Conservation (phyloP, 2,888 invertebrate genomes). For the Drosophila antonietae region DNA sequence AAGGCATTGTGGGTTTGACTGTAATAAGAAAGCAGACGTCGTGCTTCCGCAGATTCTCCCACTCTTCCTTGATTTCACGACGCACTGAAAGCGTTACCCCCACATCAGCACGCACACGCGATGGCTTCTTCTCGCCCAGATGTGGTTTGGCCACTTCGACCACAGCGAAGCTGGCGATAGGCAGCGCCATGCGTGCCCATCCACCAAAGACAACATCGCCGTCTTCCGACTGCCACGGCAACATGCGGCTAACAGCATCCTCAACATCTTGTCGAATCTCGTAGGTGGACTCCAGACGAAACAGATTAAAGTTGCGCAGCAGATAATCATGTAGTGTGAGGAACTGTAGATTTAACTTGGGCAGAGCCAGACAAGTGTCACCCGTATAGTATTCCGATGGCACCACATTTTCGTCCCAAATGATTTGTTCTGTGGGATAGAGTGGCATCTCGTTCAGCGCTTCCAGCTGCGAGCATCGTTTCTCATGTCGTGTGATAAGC, state of each 20-base stretch:
- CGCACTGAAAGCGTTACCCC: constrained; percentile 96
- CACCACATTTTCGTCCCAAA: constrained; percentile 99
- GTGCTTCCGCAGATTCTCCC: constrained; percentile 98
- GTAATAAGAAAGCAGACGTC: constrained; percentile 99
- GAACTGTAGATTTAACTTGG: constrained; percentile 99
- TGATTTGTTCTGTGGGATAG: constrained; percentile 98
- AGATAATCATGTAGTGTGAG: constrained; percentile 99
- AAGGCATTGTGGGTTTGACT: constrained; percentile 92
- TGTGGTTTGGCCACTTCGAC: constrained; percentile 97
- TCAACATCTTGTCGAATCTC: constrained; percentile 99
- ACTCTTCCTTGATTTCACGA: constrained; percentile 96
- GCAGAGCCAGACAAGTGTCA: constrained; percentile 97
- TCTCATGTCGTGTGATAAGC: constrained; percentile 94
- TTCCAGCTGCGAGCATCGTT: constrained; percentile 95
- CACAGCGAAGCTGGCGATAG: constrained; percentile 95
- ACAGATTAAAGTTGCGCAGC: constrained; percentile 98
- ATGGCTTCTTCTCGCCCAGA: constrained; percentile 97
- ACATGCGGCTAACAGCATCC: constrained; percentile 96
- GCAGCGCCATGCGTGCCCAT: constrained; percentile 99
- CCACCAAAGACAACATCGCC: constrained; percentile 95
- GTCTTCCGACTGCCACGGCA: constrained; percentile 97
- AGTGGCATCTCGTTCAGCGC: constrained; percentile 98
- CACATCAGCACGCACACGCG: constrained; percentile 97
- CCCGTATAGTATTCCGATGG: constrained; percentile 99
- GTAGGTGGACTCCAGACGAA: constrained; percentile 96